A percentile compares a stretch with the other conserved stretches of the same genome.
These are phyloP conservation scores for Caenorhabditis angaria DNA, from an alignment of 2,888 invertebrate species.

Conservation along the genomic window DNA sequence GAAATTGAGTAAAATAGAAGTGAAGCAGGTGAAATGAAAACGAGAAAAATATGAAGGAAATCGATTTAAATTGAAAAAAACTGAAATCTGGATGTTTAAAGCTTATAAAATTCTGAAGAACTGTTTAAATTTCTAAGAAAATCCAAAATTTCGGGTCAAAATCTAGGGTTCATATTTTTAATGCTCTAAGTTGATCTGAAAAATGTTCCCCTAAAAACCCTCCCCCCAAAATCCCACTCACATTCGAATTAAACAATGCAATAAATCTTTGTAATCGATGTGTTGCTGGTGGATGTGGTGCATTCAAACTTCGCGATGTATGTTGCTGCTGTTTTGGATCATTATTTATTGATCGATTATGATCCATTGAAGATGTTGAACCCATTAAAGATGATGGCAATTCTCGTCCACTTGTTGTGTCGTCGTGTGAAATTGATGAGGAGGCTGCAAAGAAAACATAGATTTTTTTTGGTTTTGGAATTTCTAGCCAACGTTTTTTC, in stretches of 20 bases:
- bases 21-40: no score
- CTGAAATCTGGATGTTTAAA: no score
- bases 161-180: no score
- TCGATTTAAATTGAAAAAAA: no score
- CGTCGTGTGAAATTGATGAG: conserved; percentile 38
- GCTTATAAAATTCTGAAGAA: no score
- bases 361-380: conserved; percentile 25
- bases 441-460: conserved; percentile 1
- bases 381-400: conserved; percentile 34
- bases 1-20: no score
- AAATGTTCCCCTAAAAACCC: conserved; percentile 8
- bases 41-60: no score
- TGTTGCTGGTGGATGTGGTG: conserved; percentile 49
- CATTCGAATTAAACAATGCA: conserved; percentile 46
- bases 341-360: not conserved
- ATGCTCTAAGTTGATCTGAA: no score
- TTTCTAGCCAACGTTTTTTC: no score
- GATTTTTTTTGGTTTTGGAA: not conserved
- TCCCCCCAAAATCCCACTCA: no score
- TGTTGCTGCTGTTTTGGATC: conserved; percentile 9
- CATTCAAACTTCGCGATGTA: conserved; percentile 41
- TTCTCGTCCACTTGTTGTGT: conserved; percentile 29
- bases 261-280: conserved; percentile 54
- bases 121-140: no score
- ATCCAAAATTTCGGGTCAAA: not conserved